Evolutionary conservation across 2,113 vertebrate species (phyloP).

Genomic region (Anoura caudifer): DNA sequence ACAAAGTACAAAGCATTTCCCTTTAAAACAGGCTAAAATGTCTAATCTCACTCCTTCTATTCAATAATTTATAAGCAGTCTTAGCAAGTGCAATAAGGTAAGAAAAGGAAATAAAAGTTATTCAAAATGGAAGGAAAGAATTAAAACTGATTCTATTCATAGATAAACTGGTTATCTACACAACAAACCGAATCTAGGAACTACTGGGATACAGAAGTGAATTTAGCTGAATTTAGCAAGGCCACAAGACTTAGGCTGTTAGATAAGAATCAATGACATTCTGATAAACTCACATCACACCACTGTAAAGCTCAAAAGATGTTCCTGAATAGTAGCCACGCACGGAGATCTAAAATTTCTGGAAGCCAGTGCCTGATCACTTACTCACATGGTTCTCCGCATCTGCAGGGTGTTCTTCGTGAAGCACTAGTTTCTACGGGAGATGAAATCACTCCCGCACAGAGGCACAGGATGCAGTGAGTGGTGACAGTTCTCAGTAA

Average conservation of each 20-base stretch:
- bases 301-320: not conserved
- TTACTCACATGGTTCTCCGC: not conserved
- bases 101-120: no score
- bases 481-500: not conserved
- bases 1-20: not conserved
- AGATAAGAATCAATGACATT: no score
- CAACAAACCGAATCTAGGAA: no score
- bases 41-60: not conserved
- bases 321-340: not conserved
- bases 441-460: not conserved
- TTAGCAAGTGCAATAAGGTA: no score
- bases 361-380: not conserved
- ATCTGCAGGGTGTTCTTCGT: not conserved
- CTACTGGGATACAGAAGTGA: no score
- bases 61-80: not conserved
- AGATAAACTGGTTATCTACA: no score
- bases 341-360: not conserved
- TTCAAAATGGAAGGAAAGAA: no score
- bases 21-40: not conserved
- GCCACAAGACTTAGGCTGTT: no score
- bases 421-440: not conserved
- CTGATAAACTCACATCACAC: no score
- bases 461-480: not conserved
- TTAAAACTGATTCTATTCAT: no score
- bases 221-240: no score